These are phyloP conservation scores for Perca flavescens DNA, from an alignment of 2,113 vertebrate species.

Conservation along the genomic window DNA sequence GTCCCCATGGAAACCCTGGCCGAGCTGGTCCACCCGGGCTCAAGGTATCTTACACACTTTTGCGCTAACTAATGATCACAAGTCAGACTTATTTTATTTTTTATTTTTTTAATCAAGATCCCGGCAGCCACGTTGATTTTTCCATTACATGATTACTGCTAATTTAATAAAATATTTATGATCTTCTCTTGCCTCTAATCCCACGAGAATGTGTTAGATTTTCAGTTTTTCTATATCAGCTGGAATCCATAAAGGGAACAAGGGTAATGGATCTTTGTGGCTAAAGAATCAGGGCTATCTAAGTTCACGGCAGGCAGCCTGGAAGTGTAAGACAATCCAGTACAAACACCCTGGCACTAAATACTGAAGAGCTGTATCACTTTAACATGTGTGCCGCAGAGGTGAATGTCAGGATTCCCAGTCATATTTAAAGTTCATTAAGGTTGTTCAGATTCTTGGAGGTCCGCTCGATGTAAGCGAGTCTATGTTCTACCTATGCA, in stretches of 20 bases:
- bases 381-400: constrained; percentile 32
- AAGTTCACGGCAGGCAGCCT: constrained; percentile 42
- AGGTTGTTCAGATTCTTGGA: constrained; percentile 1
- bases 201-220: constrained; percentile 31
- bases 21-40: constrained; percentile 73
- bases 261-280: constrained; percentile 31
- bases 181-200: constrained; percentile 3
- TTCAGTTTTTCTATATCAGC: constrained; percentile 31
- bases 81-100: constrained; percentile 21
- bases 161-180: constrained; percentile 4
- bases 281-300: constrained; percentile 18
- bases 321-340: not conserved
- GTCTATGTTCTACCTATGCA: not conserved
- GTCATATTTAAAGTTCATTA: not conserved
- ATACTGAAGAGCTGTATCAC: constrained; percentile 9
- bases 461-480: not conserved
- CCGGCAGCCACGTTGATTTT: constrained; percentile 12
- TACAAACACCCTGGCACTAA: constrained; percentile 4
- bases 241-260: constrained; percentile 46
- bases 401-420: not conserved
- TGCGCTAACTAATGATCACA: constrained; percentile 6
- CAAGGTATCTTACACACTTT: constrained; percentile 70
- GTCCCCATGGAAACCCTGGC: constrained; percentile 81
- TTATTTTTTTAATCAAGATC: not conserved
- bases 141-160: constrained; percentile 3